phyloP scores from a whole-genome alignment of 2,113 vertebrate species.

The Tonatia bakeri region DNA sequence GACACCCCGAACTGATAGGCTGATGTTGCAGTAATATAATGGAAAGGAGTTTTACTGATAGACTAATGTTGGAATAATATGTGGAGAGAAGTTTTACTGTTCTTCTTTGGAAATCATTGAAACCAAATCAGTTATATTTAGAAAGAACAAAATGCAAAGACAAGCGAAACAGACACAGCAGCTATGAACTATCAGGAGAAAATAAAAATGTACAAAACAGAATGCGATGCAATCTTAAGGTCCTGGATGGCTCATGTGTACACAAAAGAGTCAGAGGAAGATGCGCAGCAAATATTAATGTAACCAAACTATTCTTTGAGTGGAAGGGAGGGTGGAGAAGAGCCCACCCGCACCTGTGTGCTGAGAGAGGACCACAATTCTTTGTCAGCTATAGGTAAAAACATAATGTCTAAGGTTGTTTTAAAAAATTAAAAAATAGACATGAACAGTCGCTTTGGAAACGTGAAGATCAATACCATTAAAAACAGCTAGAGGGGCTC shows the following conservation, averaged over 20 bases:
- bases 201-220: not conserved
- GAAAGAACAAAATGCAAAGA: not conserved
- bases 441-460: not conserved
- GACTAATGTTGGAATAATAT: not conserved
- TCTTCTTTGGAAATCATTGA: not conserved
- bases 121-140: not conserved
- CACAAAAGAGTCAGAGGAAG: not conserved
- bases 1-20: too few relatives aligned
- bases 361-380: not conserved
- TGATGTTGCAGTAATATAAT: not conserved
- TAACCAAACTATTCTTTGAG: not conserved
- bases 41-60: not conserved
- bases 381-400: not conserved
- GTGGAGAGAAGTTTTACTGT: not conserved
- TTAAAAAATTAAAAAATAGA: not conserved
- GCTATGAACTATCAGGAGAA: not conserved
- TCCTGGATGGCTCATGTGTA: not conserved
- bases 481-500: not conserved
- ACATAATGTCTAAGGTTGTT: not conserved
- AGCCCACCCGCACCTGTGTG: rapidly evolving
- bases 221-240: not conserved
- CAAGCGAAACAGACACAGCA: not conserved
- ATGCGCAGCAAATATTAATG: not conserved
- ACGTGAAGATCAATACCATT: not conserved
- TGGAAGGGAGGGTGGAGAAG: too few relatives aligned